Conservation (phyloP, 2,113 vertebrate species). For the Lophius piscatorius region DNA sequence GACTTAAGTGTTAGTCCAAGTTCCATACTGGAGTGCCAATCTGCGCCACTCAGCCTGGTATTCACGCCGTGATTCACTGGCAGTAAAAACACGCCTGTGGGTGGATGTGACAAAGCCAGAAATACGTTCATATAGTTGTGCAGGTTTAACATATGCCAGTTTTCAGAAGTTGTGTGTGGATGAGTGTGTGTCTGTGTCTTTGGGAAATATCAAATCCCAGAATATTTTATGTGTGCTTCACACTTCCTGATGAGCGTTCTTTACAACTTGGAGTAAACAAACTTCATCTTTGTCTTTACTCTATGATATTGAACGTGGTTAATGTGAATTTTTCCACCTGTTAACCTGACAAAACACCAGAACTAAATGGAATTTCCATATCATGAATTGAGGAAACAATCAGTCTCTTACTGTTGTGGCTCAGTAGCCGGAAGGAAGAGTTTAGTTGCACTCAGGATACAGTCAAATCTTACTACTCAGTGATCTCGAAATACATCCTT, state of each 20-base stretch:
- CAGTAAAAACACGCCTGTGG: constrained; percentile 28
- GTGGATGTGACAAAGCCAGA: constrained; percentile 59
- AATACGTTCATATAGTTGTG: constrained; percentile 39
- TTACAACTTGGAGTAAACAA: constrained; percentile 3
- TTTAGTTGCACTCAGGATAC: neutral
- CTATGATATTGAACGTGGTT: neutral
- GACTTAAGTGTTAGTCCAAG: neutral
- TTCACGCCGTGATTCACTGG: constrained; percentile 23
- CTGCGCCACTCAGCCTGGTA: neutral
- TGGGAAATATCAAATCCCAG: constrained; percentile 9
- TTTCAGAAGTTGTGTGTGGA: constrained; percentile 10
- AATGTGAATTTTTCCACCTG: constrained; percentile 8
- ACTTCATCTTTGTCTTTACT: constrained; percentile 5
- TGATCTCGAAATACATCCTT: neutral
- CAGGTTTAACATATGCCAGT: constrained; percentile 36
- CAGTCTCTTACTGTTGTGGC: too few species aligned
- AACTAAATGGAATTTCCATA: neutral
- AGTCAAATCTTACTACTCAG: neutral
- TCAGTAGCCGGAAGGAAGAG: neutral
- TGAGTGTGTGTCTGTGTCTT: neutral
- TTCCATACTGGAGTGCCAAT: too few species aligned
- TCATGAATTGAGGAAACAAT: neutral
- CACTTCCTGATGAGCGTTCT: constrained; percentile 9
- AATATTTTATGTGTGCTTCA: constrained; percentile 17
- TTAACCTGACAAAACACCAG: neutral